Evolutionary conservation across 2,797 vertebrate species (phyloP), one percentile per base, ranked within the genome.

Genomic region (Peromyscus aztecus): DNA sequence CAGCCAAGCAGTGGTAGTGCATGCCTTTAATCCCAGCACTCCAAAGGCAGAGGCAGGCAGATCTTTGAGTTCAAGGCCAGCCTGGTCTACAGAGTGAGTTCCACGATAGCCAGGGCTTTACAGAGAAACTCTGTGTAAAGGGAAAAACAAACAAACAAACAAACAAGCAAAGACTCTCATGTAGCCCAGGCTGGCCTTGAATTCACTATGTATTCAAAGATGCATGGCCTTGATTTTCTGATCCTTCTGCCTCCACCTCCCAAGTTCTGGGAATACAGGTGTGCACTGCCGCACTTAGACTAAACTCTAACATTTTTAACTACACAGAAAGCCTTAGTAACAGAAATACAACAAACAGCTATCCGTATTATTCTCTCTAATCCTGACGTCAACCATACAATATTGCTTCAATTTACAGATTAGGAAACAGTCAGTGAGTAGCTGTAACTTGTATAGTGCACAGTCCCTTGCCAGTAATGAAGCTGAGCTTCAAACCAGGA

Each of bases 261-360:
- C 34, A 52, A 46, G 12, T 78, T n/a, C 59, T 67, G 59, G 61
- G 43, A 89, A 63, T 63, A 90, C 1, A 52, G 59, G 57, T 29
- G 24, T 65, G n/a, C 23, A 37, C 24, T 27, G 27, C 21, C 34
- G 40, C 19, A 49, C 8, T 2, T 55, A 52, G 61, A 24, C 34
- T 80, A 10, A 43, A 46, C 17, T 69, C 7, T 27, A 82, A 90
- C 65, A 95, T 16, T 73, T 89, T 52, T 73, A 84, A 80, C 71
- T 89, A 27, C 2, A 67, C 17, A 61, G n/a, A 87, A 93, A 82
- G 52, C n/a, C 52, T 87, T 61, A 71, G 49, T 82, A 89, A 94
- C 17, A 93, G 31, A 40, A 81, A 49, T 80, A 65, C 80, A 88
- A 55, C 11, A 77, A 94, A 91, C 34, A 96, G 23, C 29, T 89